Evolutionary conservation across 2,113 vertebrate species (phyloP), one percentile per base, ranked within the genome.

Genomic region (Boleophthalmus pectinirostris): DNA sequence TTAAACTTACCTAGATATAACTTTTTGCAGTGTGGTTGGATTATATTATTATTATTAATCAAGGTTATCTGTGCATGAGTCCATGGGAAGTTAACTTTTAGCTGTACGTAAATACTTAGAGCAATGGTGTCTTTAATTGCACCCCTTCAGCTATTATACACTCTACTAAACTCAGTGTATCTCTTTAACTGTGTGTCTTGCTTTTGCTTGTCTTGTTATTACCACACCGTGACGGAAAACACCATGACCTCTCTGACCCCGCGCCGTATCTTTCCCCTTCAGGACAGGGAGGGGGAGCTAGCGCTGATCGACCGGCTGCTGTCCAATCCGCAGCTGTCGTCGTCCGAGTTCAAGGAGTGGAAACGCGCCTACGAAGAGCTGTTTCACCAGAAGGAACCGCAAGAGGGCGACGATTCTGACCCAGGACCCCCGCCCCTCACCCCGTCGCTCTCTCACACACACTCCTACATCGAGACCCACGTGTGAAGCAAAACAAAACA

Each of bases 231-330:
- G 47, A 53, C 58, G 49, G 21, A 5, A 0, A 57, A 70, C 72
- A 70, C 81, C 14, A 85, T 77, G 75, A 78, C 2, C 78, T 73
- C 0, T 65, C 88, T 88, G 0, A 66, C 89, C 88, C 80, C 89
- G 78, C 90, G 92, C 79, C 85, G 93, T 29, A 4, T 29, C 29
- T 95, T 92, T 83, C 90, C 85, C 89, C 89, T 88, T 12, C 33
- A 99, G 97, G 97, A 98, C 94, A 97, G 96, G 94, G 96, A 99
- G 95, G 97, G 96, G 90, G 97, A 99, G 94, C 94, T 98, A 91
- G 95, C 95, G 90, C 90, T 96, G 93, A 97, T 99, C 93, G 96
- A 99, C 90, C 97, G 95, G 93, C 93, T 99, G 89, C 90, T 98
- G 93, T 93, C 96, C 93, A 96, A 95, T 88, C 96, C 96, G 90